Percentiles rank a stretch among this genome's conserved stretches.
phyloP scores from a whole-genome alignment of 1,140 invertebrate genomes.

The Drosophila sechellia region DNA sequence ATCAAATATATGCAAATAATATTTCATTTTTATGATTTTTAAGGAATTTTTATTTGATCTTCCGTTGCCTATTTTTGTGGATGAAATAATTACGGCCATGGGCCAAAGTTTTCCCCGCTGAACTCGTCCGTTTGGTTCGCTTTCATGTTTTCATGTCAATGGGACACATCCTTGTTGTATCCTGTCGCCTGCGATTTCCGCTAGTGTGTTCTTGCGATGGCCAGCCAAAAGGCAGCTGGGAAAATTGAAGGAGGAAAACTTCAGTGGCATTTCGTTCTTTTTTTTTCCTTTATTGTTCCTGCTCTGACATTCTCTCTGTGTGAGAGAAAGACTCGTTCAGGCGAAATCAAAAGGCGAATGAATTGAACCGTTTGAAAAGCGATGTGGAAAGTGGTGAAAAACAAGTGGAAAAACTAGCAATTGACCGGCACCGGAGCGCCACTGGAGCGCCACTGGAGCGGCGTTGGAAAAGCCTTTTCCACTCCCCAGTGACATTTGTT shows the following conservation, averaged over 20 bases:
- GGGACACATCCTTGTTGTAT: conserved; percentile 22
- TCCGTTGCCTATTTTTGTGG: background rate
- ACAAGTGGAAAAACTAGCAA: conserved; percentile 54
- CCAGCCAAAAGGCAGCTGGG: background rate
- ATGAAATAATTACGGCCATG: conserved; percentile 4
- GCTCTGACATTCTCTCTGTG: conserved; percentile 15
- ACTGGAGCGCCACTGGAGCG: background rate
- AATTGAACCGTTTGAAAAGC: conserved; percentile 36
- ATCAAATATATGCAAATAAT: too few relatives aligned
- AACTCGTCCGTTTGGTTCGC: conserved; percentile 4
- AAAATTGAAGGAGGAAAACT: conserved; percentile 23
- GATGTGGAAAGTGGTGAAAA: conserved; percentile 45
- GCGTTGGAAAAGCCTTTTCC: conserved; percentile 5
- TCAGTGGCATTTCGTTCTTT: background rate
- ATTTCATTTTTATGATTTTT: background rate
- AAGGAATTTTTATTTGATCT: background rate
- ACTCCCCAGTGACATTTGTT: conserved; percentile 71
- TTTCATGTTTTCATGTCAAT: conserved; percentile 17
- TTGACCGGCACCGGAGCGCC: conserved; percentile 12
- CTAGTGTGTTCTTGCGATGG: background rate
- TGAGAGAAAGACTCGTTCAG: conserved; percentile 8
- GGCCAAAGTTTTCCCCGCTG: background rate
- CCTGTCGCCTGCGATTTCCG: conserved; percentile 35
- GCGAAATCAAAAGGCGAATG: conserved; percentile 50
- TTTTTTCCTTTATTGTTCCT: background rate